phyloP scores from a whole-genome alignment of 1,140 invertebrate species.

The Brachystomella parvula region DNA sequence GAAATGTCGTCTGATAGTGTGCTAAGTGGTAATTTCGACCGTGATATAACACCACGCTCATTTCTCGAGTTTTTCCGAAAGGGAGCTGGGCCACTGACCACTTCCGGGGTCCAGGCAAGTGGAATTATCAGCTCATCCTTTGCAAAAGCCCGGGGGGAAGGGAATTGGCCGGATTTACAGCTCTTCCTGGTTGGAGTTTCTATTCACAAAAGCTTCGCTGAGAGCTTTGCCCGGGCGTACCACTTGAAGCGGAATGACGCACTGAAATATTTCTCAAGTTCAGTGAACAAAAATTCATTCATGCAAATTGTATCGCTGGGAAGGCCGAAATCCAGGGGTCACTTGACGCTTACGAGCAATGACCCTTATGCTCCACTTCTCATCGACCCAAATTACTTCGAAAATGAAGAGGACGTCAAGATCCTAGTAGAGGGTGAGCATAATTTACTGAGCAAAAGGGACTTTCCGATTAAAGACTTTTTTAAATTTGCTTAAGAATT shows the following conservation, averaged over 20 bases:
- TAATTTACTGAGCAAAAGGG: neutral
- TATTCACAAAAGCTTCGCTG: conserved; percentile 1
- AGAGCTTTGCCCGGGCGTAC: conserved; percentile 20
- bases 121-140: conserved; percentile 21
- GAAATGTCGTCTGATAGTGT: conserved; percentile 9
- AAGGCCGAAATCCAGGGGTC: conserved; percentile 14
- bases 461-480: too few species aligned
- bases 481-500: too few species aligned
- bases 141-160: conserved; percentile 14
- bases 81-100: conserved; percentile 23
- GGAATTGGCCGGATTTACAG: conserved; percentile 28
- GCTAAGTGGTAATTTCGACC: conserved; percentile 11
- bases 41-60: conserved; percentile 9
- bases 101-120: conserved; percentile 18
- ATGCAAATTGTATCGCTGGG: conserved; percentile 14
- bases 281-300: conserved; percentile 21
- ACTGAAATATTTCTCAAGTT: conserved; percentile 17
- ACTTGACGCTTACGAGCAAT: neutral
- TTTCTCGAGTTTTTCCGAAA: conserved; percentile 9
- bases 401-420: neutral
- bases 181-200: conserved; percentile 9
- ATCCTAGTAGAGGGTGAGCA: conserved; percentile 9
- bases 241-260: conserved; percentile 8
- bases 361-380: conserved; percentile 10
- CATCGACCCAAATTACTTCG: conserved; percentile 18